phyloP scores from a whole-genome alignment of 2,888 invertebrate species.

The Drosophila antonietae region DNA sequence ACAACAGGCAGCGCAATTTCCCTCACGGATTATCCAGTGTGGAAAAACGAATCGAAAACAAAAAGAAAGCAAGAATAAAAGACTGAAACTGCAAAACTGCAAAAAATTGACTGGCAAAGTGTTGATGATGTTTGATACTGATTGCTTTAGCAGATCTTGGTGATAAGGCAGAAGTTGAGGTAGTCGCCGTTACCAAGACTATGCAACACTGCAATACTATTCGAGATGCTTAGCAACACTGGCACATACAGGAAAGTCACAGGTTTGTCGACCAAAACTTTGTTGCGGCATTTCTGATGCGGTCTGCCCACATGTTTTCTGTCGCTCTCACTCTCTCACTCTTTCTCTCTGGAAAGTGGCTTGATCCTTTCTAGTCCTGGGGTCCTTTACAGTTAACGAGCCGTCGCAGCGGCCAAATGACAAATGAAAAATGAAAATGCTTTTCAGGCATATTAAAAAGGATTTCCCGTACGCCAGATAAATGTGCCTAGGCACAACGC shows the following conservation, averaged over 20 bases:
- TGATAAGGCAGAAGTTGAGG: constrained; percentile 21
- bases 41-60: constrained; percentile 13
- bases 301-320: constrained; percentile 31
- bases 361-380: constrained; percentile 3
- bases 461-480: constrained; percentile 72
- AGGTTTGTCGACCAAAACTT: constrained; percentile 27
- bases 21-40: constrained; percentile 47
- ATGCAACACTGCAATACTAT: constrained; percentile 7
- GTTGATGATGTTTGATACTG: constrained; percentile 69
- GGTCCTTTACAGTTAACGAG: constrained; percentile 34
- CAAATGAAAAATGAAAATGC: constrained; percentile 82
- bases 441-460: constrained; percentile 75
- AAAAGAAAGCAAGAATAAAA: constrained; percentile 9
- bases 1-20: constrained; percentile 58
- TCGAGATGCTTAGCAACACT: constrained; percentile 18
- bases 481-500: constrained; percentile 67
- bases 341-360: neutral
- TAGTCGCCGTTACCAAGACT: neutral
- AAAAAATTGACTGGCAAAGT: constrained; percentile 46
- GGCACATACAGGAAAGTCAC: constrained; percentile 5
- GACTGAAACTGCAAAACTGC: neutral
- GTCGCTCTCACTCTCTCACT: neutral
- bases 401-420: constrained; percentile 59
- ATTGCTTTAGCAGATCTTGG: constrained; percentile 48
- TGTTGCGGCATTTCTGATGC: constrained; percentile 58